A percentile compares a stretch with the other conserved stretches of the same genome.
phyloP scores from a whole-genome alignment of 2,797 vertebrate species.

The Lepus townsendii region DNA sequence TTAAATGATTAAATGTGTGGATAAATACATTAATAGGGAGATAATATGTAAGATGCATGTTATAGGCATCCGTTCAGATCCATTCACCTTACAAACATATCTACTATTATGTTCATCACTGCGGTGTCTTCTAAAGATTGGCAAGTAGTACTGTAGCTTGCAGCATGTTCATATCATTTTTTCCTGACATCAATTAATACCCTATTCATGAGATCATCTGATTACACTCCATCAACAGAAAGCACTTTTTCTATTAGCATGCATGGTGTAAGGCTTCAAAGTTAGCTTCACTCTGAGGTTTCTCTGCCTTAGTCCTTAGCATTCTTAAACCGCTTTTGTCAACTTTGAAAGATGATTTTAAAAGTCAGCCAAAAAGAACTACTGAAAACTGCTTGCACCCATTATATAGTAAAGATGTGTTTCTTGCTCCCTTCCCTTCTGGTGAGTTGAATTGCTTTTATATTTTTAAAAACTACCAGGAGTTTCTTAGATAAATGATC shows the following conservation, averaged over 20 bases:
- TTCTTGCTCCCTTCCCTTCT: neutral
- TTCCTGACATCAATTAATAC: neutral
- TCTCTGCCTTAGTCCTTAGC: neutral
- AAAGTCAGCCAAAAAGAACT: neutral
- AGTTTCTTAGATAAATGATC: neutral
- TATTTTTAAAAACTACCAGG: neutral
- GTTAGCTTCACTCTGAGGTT: neutral
- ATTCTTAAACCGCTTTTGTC: neutral
- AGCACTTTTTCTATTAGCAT: neutral
- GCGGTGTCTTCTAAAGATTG: neutral
- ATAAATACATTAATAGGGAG: neutral
- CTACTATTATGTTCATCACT: neutral
- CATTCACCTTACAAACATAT: neutral
- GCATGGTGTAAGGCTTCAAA: neutral
- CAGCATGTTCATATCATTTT: neutral
- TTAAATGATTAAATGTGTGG: neutral
- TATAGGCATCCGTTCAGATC: neutral
- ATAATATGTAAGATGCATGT: neutral
- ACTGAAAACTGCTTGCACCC: neutral
- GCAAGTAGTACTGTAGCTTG: neutral
- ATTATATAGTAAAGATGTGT: neutral
- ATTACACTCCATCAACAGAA: neutral
- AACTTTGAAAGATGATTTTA: neutral
- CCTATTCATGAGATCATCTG: neutral
- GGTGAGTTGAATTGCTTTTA: conserved; percentile 1